These are phyloP conservation scores for Clunio marinus DNA, from an alignment of 2,888 invertebrate genomes.

Conservation along the genomic window DNA sequence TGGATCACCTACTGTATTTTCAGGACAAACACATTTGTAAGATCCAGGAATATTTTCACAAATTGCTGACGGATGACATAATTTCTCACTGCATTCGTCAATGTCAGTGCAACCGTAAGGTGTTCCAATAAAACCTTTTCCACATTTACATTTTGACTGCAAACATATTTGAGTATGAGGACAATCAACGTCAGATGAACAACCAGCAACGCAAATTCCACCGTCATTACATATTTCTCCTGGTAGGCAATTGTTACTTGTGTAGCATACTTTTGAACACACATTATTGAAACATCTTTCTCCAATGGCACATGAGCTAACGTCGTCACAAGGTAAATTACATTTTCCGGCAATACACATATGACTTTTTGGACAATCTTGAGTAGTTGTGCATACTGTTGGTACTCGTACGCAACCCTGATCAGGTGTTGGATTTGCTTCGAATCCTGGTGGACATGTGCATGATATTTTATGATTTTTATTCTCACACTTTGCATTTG, in stretches of 20 bases:
- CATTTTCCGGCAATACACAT: slow-evolving; percentile 75
- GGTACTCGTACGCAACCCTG: slow-evolving; percentile 84
- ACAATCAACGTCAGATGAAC: slow-evolving; percentile 76
- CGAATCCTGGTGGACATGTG: slow-evolving; percentile 78
- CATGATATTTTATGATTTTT: slow-evolving; percentile 71
- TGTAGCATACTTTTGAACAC: slow-evolving; percentile 82
- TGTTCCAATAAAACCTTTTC: slow-evolving; percentile 67
- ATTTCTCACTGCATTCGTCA: slow-evolving; percentile 72
- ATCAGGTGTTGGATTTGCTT: slow-evolving; percentile 80
- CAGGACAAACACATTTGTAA: slow-evolving; percentile 73
- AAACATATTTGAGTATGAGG: slow-evolving; percentile 72
- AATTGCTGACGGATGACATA: slow-evolving; percentile 74
- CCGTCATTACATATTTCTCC: slow-evolving; percentile 78
- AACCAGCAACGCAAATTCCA: slow-evolving; percentile 78
- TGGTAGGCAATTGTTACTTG: slow-evolving; percentile 82
- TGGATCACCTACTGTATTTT: slow-evolving; percentile 72
- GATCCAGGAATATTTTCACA: slow-evolving; percentile 79
- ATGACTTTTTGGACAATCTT: slow-evolving; percentile 71
- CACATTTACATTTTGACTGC: slow-evolving; percentile 70
- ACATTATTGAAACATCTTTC: slow-evolving; percentile 75
- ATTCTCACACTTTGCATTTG: slow-evolving; percentile 76
- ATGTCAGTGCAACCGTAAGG: slow-evolving; percentile 75
- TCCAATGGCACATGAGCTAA: slow-evolving; percentile 72
- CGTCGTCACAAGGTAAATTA: slow-evolving; percentile 70
- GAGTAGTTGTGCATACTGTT: slow-evolving; percentile 61